A percentile compares a stretch with the other conserved stretches of the same genome.
These are phyloP conservation scores for Micoletzkya japonica DNA, from an alignment of 2,888 invertebrate genomes.

Conservation along the genomic window DNA sequence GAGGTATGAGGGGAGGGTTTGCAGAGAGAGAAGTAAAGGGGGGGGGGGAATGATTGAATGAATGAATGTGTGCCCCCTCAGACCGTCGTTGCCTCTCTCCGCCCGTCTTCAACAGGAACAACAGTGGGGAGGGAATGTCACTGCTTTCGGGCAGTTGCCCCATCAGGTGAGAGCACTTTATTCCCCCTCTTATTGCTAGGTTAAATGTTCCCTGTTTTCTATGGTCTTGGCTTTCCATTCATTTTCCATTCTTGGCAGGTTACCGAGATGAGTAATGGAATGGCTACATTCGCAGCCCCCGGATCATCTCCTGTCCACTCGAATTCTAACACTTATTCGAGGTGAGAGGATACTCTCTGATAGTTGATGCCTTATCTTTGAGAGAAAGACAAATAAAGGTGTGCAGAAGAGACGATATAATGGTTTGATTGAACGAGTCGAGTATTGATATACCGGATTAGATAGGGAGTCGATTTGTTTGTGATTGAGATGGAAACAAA, in stretches of 20 bases:
- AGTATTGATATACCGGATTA: too few relatives aligned
- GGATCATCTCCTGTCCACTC: constrained; percentile 20
- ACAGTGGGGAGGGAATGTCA: constrained; percentile 26
- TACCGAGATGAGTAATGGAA: background rate
- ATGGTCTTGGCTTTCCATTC: background rate
- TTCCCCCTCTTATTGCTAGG: background rate
- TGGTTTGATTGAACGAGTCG: too few relatives aligned
- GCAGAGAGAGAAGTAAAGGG: background rate
- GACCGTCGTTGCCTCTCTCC: constrained; percentile 13
- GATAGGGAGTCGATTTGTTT: too few relatives aligned
- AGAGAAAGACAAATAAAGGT: too few relatives aligned
- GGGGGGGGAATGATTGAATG: background rate
- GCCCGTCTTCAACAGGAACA: constrained; percentile 26
- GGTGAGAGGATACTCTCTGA: too few relatives aligned
- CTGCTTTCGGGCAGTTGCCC: constrained; percentile 17
- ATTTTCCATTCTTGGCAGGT: background rate
- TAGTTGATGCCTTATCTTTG: too few relatives aligned
- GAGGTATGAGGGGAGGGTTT: background rate
- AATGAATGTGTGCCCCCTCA: background rate
- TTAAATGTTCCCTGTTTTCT: background rate
- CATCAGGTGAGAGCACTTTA: background rate
- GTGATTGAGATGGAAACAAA: too few relatives aligned
- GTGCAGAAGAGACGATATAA: too few relatives aligned
- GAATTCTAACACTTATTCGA: constrained; percentile 12
- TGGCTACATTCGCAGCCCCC: constrained; percentile 22